Conservation (phyloP, 2,113 vertebrate species). For the Oreotrochilus melanogaster region DNA sequence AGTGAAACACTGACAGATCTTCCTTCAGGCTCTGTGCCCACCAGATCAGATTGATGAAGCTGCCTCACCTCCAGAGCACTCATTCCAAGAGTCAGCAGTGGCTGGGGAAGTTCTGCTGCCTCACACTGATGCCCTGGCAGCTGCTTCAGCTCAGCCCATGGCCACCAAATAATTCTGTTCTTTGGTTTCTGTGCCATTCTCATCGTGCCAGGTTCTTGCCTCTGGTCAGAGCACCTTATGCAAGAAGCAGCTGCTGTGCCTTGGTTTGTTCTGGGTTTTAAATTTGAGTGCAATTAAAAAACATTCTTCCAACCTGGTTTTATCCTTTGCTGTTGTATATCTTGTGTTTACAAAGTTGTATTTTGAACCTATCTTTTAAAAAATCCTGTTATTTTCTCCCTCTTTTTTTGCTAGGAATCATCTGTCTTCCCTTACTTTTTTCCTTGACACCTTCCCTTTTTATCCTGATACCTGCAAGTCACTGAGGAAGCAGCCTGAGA, state of each 20-base stretch:
- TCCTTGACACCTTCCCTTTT: background rate
- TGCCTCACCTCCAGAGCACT: background rate
- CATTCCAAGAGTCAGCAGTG: background rate
- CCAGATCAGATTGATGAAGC: background rate
- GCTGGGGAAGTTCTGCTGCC: background rate
- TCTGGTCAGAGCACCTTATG: background rate
- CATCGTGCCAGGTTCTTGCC: background rate
- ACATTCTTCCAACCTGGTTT: background rate
- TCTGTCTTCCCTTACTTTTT: background rate
- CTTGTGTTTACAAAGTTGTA: background rate
- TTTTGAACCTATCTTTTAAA: background rate
- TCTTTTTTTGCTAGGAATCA: background rate
- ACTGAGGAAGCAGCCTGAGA: background rate
- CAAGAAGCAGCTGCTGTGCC: background rate
- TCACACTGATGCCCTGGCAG: background rate
- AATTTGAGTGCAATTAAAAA: background rate
- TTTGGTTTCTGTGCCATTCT: background rate
- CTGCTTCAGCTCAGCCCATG: background rate
- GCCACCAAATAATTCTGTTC: fast-evolving
- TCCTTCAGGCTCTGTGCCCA: background rate
- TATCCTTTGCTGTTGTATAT: background rate
- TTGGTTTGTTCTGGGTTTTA: background rate
- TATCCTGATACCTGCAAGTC: background rate
- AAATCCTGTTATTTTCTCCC: background rate
- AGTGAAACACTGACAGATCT: background rate